phyloP scores from a whole-genome alignment of 2,113 vertebrate genomes.

The Colistium nudipinnis region DNA sequence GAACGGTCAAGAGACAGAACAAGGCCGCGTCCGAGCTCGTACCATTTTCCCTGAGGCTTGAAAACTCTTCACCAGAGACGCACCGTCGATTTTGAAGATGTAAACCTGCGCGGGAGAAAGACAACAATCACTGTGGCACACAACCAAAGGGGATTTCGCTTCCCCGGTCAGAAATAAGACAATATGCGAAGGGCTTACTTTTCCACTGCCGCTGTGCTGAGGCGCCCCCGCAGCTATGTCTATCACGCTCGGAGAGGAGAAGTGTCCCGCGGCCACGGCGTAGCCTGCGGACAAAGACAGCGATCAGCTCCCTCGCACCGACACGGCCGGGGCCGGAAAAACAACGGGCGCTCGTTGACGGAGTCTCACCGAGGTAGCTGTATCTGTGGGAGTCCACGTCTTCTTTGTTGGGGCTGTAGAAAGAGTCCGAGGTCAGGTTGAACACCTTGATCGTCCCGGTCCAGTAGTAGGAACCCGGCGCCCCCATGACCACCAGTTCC shows the following conservation, averaged over 20 bases:
- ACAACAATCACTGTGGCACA: conserved; percentile 29
- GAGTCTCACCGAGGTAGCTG: conserved; percentile 92
- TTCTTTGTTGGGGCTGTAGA: conserved; percentile 89
- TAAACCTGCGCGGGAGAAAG: conserved; percentile 86
- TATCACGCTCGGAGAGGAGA: conserved; percentile 85
- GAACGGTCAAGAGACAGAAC: not conserved
- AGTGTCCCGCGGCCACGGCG: conserved; percentile 93
- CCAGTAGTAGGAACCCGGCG: conserved; percentile 98
- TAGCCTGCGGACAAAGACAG: conserved; percentile 84
- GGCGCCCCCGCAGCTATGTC: conserved; percentile 97
- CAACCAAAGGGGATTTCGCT: not conserved
- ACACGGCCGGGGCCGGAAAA: not conserved
- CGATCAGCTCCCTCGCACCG: not conserved
- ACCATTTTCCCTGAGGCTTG: conserved; percentile 97
- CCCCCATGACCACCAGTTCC: conserved; percentile 98
- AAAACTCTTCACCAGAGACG: conserved; percentile 91
- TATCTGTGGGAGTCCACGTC: conserved; percentile 87
- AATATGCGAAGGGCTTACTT: conserved; percentile 80
- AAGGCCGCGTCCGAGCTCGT: conserved; percentile 56
- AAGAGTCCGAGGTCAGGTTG: conserved; percentile 91
- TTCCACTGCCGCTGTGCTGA: conserved; percentile 91
- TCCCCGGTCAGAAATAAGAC: conserved; percentile 8
- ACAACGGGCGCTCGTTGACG: not conserved
- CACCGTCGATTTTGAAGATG: conserved; percentile 93
- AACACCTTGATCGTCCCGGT: conserved; percentile 96